phyloP scores from a whole-genome alignment of 2,797 vertebrate species.

The Semotilus atromaculatus region DNA sequence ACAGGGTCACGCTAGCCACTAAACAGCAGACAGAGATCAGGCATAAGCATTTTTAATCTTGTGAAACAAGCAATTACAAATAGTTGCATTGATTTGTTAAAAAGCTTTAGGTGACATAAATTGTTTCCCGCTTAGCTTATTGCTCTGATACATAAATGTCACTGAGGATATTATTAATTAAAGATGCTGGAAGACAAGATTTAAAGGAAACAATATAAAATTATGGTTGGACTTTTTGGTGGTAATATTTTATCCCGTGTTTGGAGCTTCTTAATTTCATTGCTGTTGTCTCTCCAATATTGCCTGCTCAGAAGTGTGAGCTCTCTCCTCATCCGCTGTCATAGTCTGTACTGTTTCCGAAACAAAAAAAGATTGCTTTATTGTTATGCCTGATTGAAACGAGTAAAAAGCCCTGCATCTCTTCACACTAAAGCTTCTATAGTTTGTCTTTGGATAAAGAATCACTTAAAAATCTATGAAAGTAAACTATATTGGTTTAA shows the following conservation, averaged over 20 bases:
- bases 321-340: not conserved
- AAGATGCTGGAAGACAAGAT: slow-evolving; percentile 86
- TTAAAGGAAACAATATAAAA: slow-evolving; percentile 83
- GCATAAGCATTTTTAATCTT: slow-evolving; percentile 99
- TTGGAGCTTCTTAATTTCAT: slow-evolving; percentile 56
- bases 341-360: not conserved
- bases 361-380: slow-evolving; percentile 9
- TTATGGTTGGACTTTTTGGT: slow-evolving; percentile 69
- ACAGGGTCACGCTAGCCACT: slow-evolving; percentile 90
- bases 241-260: slow-evolving; percentile 70
- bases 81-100: slow-evolving; percentile 99
- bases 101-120: slow-evolving; percentile 99
- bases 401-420: not conserved
- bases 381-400: not conserved
- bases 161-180: slow-evolving; percentile 90
- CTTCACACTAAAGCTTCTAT: not conserved
- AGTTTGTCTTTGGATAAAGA: not conserved
- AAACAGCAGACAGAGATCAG: slow-evolving; percentile 93
- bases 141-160: slow-evolving; percentile 95
- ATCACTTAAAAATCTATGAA: not conserved
- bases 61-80: slow-evolving; percentile 99
- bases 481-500: no score
- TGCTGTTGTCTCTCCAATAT: slow-evolving; percentile 66
- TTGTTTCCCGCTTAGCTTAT: slow-evolving; percentile 97
- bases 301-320: slow-evolving; percentile 27